Evolutionary conservation across 1,140 invertebrate genomes (phyloP).

Genomic region (Drosophila nikananu): DNA sequence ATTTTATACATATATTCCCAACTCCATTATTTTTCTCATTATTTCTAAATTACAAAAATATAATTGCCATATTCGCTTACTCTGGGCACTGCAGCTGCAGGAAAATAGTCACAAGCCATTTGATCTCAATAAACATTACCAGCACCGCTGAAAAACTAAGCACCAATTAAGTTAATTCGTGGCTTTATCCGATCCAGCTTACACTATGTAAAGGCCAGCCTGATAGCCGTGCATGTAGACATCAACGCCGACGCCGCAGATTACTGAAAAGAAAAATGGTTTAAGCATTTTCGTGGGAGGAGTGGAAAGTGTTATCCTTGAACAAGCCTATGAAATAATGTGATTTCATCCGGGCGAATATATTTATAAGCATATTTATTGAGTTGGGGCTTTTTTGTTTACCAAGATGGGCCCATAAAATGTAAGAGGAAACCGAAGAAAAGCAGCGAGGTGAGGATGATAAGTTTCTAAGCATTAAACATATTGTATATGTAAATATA

Average conservation of each 20-base stretch:
- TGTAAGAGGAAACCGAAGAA: conserved; percentile 55
- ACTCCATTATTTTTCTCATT: background rate
- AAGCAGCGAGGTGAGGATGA: conserved; percentile 30
- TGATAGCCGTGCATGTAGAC: conserved; percentile 76
- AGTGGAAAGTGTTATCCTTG: conserved; percentile 33
- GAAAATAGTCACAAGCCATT: conserved; percentile 82
- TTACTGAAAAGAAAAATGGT: conserved; percentile 76
- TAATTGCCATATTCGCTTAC: conserved; percentile 48
- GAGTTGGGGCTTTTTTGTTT: conserved; percentile 43
- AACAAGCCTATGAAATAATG: conserved; percentile 62
- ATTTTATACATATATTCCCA: background rate
- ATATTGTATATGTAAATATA: background rate
- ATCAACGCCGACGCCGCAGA: conserved; percentile 82
- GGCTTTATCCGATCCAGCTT: conserved; percentile 38
- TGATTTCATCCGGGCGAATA: conserved; percentile 55
- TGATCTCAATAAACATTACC: conserved; percentile 80
- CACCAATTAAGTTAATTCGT: conserved; percentile 42
- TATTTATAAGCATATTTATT: conserved; percentile 61
- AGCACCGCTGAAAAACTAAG: conserved; percentile 75
- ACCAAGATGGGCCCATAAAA: conserved; percentile 57
- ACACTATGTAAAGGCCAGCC: conserved; percentile 81
- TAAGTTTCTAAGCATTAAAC: conserved; percentile 3
- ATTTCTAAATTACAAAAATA: background rate
- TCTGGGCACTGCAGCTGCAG: conserved; percentile 72
- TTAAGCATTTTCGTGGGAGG: conserved; percentile 14